Evolutionary conservation across 1,140 invertebrate species (phyloP), one percentile per base, ranked within the genome.

Genomic region (Saccostrea cuccullata): DNA sequence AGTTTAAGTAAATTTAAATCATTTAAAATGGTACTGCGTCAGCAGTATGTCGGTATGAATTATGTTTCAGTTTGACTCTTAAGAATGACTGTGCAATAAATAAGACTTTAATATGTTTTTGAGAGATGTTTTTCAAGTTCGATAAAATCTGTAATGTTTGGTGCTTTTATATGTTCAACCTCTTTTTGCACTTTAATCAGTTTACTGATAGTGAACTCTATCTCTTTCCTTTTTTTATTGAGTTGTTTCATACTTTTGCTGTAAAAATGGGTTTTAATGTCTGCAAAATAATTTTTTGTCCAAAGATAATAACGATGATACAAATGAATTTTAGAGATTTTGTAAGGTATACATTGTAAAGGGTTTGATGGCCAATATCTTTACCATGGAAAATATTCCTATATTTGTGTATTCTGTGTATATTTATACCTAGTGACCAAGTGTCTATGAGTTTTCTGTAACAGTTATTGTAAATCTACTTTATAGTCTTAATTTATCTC

Each of bases 81-180:
- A 30, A 77, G 70, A 77, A 36, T 77, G 70, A 77, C 70, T 77
- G 12, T 26, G 70, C 70, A 77, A 77, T 77, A 77, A 77, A 77
- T 77, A 77, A 77, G 70, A 77, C 30, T 77, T 77, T 77, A 77
- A 77, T 77, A 77, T 77, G 70, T 30, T 73, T 77, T 23, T 77
- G 70, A 77, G 70, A 77, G 30, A 15, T 12, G 70, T 73, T 30
- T 26, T 15, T 64, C 58, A 64, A 36, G 26, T 15, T 73, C 26
- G 70, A 73, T 73, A 73, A 73, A 30, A 73, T 73, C 70, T 73
- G 23, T 13, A 73, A 36, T 73, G 70, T 73, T 11, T 17, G 13
- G 70, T 11, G 23, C 70, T 73, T 73, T 73, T 73, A 73, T 73
- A 4, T 26, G 2, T 15, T 30, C 70, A 17, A 73, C 70, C 26